These are phyloP conservation scores for Trachymyrmex septentrionalis DNA, from an alignment of 1,140 invertebrate species.

Conservation along the genomic window DNA sequence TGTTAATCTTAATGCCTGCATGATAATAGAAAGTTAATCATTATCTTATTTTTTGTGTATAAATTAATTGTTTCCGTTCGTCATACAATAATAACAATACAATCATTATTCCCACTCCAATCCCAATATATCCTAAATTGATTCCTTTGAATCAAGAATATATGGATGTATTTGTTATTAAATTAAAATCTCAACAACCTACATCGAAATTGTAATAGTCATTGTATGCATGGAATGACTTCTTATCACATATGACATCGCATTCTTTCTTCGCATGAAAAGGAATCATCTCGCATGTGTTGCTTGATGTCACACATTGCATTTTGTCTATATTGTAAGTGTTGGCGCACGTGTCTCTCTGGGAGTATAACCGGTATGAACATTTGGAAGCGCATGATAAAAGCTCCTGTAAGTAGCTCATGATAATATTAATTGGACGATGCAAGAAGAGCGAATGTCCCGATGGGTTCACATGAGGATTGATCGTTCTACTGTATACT, in stretches of 20 bases:
- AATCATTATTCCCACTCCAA: neutral
- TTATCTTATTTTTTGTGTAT: neutral
- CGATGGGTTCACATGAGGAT: slow-evolving; percentile 9
- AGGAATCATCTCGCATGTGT: neutral
- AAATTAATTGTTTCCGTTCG: neutral
- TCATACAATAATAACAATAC: neutral
- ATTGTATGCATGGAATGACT: neutral
- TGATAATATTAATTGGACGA: slow-evolving; percentile 43
- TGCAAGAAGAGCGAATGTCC: slow-evolving; percentile 39
- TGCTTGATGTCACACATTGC: slow-evolving; percentile 8
- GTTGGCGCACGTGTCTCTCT: slow-evolving; percentile 13
- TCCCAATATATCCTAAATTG: neutral
- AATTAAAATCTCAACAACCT: neutral
- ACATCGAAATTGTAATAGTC: neutral
- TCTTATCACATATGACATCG: neutral
- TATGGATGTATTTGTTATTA: neutral
- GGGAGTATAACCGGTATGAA: slow-evolving; percentile 37
- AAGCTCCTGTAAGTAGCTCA: slow-evolving; percentile 29
- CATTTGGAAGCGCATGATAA: slow-evolving; percentile 42
- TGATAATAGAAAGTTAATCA: neutral
- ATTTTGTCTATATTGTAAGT: slow-evolving; percentile 27
- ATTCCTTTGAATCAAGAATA: neutral
- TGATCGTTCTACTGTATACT: neutral
- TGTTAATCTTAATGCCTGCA: slow-evolving; percentile 8
- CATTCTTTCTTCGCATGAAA: slow-evolving; percentile 28